Conservation (phyloP, 2,888 invertebrate species). For the Palloptera scutellata region DNA sequence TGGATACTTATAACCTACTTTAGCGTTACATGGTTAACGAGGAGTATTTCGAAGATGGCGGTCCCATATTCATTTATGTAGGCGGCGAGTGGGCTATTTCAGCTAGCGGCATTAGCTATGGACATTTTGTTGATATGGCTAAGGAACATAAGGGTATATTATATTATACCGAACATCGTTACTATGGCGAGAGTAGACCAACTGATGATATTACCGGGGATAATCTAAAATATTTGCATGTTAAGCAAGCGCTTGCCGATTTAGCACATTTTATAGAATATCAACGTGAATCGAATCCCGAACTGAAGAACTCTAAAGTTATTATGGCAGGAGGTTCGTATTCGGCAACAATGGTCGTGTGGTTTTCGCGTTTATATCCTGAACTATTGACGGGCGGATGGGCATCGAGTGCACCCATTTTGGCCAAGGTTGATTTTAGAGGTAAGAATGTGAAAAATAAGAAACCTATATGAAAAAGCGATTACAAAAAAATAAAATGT, state of each 20-base stretch:
- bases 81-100: conserved; percentile 76
- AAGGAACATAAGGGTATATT: conserved; percentile 69
- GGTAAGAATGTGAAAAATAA: conserved; percentile 30
- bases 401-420: conserved; percentile 73
- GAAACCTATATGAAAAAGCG: background rate
- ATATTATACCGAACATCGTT: conserved; percentile 82
- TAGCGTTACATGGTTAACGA: conserved; percentile 67
- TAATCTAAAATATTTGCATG: conserved; percentile 69
- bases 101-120: conserved; percentile 67
- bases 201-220: conserved; percentile 68
- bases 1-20: background rate
- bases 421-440: conserved; percentile 70
- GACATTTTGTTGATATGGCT: conserved; percentile 72
- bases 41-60: conserved; percentile 63
- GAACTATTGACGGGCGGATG: conserved; percentile 69
- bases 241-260: conserved; percentile 74
- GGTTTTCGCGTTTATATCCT: conserved; percentile 73
- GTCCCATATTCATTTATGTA: conserved; percentile 72
- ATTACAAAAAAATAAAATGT: background rate
- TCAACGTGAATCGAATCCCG: conserved; percentile 57
- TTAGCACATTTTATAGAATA: conserved; percentile 70
- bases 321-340: conserved; percentile 73
- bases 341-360: conserved; percentile 73
- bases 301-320: conserved; percentile 60
- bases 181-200: conserved; percentile 78